Base-by-base conservation (phyloP, 2,888 invertebrate genomes). In the Subacronicta megacephala region DNA sequence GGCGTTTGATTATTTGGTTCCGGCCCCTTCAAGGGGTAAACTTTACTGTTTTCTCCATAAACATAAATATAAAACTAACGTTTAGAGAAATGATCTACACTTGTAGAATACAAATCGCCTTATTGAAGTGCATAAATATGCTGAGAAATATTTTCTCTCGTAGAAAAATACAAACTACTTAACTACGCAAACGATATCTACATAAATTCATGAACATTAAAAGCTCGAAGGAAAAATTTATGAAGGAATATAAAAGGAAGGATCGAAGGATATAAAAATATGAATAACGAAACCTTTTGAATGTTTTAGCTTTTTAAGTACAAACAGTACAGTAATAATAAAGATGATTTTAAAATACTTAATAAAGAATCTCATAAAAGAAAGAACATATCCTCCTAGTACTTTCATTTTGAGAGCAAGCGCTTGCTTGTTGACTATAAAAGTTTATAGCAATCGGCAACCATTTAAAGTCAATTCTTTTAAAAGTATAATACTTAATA, bases 1-100 rank as follows among this genome's bases (percentile, higher is more conserved):
- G 46, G 47, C 16, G 55, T 65, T 65, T 65, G 68, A 69, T 69
- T 65, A 69, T 75, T 71, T 49, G 47, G 54, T 62, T 63, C 61
- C 62, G 54, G 50, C 31, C 43, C 45, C 45, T 60, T 55, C 57
- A 56, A 61, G 57, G 62, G 59, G 63, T 55, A 60, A 66, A 49
- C 12, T 70, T 62, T 57, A 74, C 41, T 56, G 42, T 44, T 59
- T 26, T 50, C 20, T 35, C 35, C 33, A 59, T 63, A 58, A 66
- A 55, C 35, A 53, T 61, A 56, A 64, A 62, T 60, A 63, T 51
- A 13, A 44, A n/a, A 44, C 36, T 33, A 40, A 46, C 50, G 44
- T 72, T 52, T 36, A 44, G 44, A 37, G 50, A 29, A 60, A 53
- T 59, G 42, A 54, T 54, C 42, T 37, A 6, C 13, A 53, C 37